Base-by-base conservation (phyloP, 37 sponge, comb jelly and placozoan genomes). In the Halichondria panicea region DNA sequence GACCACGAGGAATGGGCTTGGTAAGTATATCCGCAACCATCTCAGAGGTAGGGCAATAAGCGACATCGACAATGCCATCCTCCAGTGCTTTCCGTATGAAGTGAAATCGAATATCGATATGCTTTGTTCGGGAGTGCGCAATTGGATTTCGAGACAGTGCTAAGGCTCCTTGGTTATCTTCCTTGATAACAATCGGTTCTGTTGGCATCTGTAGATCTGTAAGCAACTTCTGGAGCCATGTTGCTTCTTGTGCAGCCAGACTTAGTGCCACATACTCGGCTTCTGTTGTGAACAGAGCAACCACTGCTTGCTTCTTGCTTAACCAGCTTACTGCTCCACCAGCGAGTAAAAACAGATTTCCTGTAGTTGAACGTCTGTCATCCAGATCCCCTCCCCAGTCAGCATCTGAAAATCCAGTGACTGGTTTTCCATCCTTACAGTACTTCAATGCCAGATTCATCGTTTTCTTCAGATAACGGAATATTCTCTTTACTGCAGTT, bases 311-410 rank as follows among this genome's bases (percentile, higher is more conserved):
- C 41, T 80, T 80, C 46, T 80, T 54, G 45, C 81, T 81, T 34
- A 81, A 32, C 84, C 84, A 83, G 44, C 84, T 83, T 25, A 83
- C 54, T 45, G 84, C 59, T 55, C 84, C 76, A 40, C 76, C 84
- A 41, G 56, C 43, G 43, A 83, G 38, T 11, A 76, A 24, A 38
- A 84, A 84, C 35, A 84, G 30, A 59, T 84, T 68, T 37, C 78
- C 85, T 63, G 78, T 71, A 37, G 72, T 84, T 1, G 86, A 78
- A 42, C 72, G 79, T 63, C 79, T 6, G 79, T 85, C 71, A 72
- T 85, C 78, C 43, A 37, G 22, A 53, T 77, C 79, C 27, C 72
- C 73, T n/a, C 67, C 79, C 79, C 70, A 85, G 37, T 85, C 86
- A 40, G 79, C 78, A 77, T 85, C 79, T 53, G 72, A 78, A 31